These are phyloP conservation scores for Campoletis raptor DNA, from an alignment of 2,888 invertebrate species.

Conservation along the genomic window DNA sequence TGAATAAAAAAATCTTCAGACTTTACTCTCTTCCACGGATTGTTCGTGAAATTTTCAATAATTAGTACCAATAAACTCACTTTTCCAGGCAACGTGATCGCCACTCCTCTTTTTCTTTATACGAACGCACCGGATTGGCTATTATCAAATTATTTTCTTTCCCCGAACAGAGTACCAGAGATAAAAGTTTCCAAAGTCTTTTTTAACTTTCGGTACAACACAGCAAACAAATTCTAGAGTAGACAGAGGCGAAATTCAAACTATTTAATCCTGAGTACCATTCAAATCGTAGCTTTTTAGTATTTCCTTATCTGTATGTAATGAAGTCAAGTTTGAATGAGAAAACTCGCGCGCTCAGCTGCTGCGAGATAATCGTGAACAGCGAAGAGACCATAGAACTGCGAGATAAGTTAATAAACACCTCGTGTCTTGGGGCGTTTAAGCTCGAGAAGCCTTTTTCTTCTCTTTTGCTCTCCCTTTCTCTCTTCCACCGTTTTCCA, in stretches of 20 bases:
- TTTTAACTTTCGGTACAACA: not conserved
- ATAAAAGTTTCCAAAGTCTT: not conserved
- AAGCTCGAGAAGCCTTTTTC: conserved; percentile 38
- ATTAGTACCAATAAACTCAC: not conserved
- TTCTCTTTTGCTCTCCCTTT: not conserved
- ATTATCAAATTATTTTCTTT: not conserved
- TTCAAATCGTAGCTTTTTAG: not conserved
- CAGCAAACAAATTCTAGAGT: not conserved
- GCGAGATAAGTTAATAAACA: conserved; percentile 67
- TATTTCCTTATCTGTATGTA: conserved; percentile 10
- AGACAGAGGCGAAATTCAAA: conserved; percentile 6
- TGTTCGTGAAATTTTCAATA: not conserved
- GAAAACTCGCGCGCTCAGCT: conserved; percentile 49
- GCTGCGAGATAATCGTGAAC: conserved; percentile 63
- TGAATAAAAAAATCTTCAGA: not conserved
- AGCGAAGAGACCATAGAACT: conserved; percentile 58
- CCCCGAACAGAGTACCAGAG: not conserved
- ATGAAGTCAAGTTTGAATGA: conserved; percentile 19
- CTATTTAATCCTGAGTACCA: not conserved
- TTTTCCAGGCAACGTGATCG: not conserved
- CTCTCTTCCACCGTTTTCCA: not conserved
- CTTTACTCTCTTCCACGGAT: not conserved
- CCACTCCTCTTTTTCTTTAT: not conserved
- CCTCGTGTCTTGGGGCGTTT: conserved; percentile 61
- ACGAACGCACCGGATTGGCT: not conserved